These are phyloP conservation scores for Ageneiosus marmoratus DNA, from an alignment of 2,113 vertebrate genomes.

Conservation along the genomic window DNA sequence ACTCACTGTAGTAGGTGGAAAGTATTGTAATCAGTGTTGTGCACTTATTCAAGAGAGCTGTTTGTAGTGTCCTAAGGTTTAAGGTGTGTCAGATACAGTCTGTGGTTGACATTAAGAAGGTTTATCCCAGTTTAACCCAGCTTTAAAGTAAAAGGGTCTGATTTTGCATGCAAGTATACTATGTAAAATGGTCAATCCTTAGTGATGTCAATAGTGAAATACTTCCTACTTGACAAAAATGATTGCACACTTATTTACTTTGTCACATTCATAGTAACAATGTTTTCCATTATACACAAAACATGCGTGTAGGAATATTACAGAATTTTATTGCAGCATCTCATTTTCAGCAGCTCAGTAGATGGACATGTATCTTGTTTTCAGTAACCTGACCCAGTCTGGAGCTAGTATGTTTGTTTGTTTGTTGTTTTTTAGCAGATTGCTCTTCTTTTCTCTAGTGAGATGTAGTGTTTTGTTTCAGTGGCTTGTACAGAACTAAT, in stretches of 20 bases:
- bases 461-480: background rate
- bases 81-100: background rate
- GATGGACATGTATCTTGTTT: background rate
- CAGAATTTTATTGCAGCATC: background rate
- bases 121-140: background rate
- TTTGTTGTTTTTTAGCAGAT: background rate
- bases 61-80: background rate
- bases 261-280: no score
- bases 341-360: background rate
- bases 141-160: background rate
- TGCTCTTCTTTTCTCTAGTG: background rate
- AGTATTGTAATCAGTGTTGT: background rate
- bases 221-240: background rate
- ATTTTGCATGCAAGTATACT: background rate
- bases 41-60: background rate
- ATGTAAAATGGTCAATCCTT: background rate
- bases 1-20: background rate
- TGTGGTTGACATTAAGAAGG: background rate
- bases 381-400: background rate
- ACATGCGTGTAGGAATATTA: background rate
- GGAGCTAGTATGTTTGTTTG: background rate
- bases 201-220: background rate
- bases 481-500: background rate
- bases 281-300: background rate
- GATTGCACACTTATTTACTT: background rate